A percentile compares a stretch with the other conserved stretches of the same genome.
These are phyloP conservation scores for Antedon mediterranea DNA, from an alignment of 53 echinoderm and acorn worm genomes.

Conservation along the genomic window DNA sequence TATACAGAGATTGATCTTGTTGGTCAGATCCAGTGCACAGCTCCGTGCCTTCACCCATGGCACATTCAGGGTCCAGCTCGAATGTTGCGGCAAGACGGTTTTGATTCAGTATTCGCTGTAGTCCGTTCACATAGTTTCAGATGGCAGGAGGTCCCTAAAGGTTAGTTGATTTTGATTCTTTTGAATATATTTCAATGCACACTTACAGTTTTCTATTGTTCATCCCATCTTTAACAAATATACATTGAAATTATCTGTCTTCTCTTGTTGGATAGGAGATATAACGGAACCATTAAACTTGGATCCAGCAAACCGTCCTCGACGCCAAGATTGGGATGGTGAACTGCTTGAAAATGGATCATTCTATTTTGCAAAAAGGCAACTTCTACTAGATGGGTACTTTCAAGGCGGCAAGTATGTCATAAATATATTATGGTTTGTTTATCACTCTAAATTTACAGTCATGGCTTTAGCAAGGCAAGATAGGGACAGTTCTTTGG, in stretches of 20 bases:
- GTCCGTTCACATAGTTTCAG: background rate
- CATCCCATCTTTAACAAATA: no score
- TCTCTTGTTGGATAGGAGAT: background rate
- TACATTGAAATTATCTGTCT: no score
- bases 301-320: background rate
- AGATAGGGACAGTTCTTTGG: no score
- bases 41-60: background rate
- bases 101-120: constrained; percentile 3
- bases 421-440: background rate
- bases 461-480: no score
- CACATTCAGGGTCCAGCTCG: background rate
- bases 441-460: no score
- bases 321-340: constrained; percentile 3
- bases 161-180: no score
- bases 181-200: no score
- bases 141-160: background rate
- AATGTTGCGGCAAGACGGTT: background rate
- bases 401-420: constrained; percentile 3
- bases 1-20: background rate
- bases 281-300: background rate
- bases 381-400: background rate
- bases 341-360: background rate
- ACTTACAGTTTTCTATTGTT: no score
- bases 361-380: background rate
- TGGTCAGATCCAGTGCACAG: background rate